Evolutionary conservation across 2,888 invertebrate species (phyloP).

Genomic region (Marronus borbonicus): DNA sequence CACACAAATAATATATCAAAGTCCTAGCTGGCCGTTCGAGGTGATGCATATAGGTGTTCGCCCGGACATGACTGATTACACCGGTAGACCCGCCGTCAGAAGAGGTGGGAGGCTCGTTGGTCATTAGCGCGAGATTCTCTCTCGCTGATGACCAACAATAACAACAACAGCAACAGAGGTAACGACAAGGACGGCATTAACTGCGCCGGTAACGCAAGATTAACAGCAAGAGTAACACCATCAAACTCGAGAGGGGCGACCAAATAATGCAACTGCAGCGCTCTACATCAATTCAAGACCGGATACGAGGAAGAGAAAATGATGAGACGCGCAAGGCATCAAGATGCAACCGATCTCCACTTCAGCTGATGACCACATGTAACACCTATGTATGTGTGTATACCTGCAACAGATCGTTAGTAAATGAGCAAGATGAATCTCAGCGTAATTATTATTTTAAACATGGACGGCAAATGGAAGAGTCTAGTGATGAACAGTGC

Average conservation of each 20-base stretch:
- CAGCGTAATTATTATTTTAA: slow-evolving; percentile 55
- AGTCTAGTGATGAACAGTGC: background rate
- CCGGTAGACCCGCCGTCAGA: slow-evolving; percentile 55
- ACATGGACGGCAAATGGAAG: slow-evolving; percentile 50
- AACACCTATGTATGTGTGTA: background rate
- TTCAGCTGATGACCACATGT: background rate
- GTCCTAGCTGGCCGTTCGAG: slow-evolving; percentile 59
- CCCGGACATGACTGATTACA: slow-evolving; percentile 68
- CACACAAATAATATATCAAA: slow-evolving; percentile 68
- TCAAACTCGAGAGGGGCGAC: background rate
- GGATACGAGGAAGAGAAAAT: slow-evolving; percentile 23
- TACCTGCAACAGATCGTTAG: slow-evolving; percentile 51
- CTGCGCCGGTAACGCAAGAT: background rate
- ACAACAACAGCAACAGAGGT: background rate
- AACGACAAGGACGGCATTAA: slow-evolving; percentile 42
- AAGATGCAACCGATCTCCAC: slow-evolving; percentile 49
- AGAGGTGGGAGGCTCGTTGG: slow-evolving; percentile 60
- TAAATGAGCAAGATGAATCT: slow-evolving; percentile 65
- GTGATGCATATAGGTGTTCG: slow-evolving; percentile 65
- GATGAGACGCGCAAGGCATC: background rate
- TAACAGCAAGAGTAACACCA: slow-evolving; percentile 6
- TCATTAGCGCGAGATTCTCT: slow-evolving; percentile 55
- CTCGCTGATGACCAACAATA: slow-evolving; percentile 53
- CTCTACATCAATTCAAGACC: background rate
- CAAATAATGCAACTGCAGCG: slow-evolving; percentile 50